Base-by-base conservation (phyloP, 1,140 invertebrate species). In the Nasonia giraulti region DNA sequence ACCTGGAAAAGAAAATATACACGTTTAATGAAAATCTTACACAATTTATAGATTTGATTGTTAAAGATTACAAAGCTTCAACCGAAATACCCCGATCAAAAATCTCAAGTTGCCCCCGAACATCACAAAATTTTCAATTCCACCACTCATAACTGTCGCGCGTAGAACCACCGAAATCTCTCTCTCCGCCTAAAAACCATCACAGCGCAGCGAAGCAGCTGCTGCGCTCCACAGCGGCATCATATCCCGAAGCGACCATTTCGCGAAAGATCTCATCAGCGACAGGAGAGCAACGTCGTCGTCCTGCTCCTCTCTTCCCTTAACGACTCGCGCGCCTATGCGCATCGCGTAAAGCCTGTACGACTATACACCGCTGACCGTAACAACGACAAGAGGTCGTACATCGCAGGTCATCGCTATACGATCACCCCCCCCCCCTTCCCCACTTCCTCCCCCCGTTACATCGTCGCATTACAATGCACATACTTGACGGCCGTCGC, bases 381-480 rank as follows among this genome's bases (percentile, higher is more conserved):
- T 33, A 71, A 71, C 69, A 71, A 71, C 20, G 23, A 62, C 55
- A 62, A 62, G 55, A 62, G 33, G 17, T 68, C 55, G 62, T 80
- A 69, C 62, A 80, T 68, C 14, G 62, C 78, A 80, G 78, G 33
- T 69, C 77, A 79, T 79, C 50, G 77, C 12, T 33, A 79, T 33
- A 66, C 77, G 77, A 79, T 79, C 50, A 27, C 76, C 27, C n/a
- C 33, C 73, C 10, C 27, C 27, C 27, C 27, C 27, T 1, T 27
- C 27, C 27, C 1, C 68, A 11, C 23, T 10, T 27, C 73, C 20
- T 66, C 27, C 1, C 55, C n/a, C 33, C 1, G 17, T 62, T 62
- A 62, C 55, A 62, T 68, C 55, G 79, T 71, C 68, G 68, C 68
- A 71, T 80, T 80, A 71, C 79, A 33, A 80, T 80, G 27, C 66